Base-by-base conservation (phyloP, 2,888 invertebrate genomes). In the Drosophila parthenogenetica region DNA sequence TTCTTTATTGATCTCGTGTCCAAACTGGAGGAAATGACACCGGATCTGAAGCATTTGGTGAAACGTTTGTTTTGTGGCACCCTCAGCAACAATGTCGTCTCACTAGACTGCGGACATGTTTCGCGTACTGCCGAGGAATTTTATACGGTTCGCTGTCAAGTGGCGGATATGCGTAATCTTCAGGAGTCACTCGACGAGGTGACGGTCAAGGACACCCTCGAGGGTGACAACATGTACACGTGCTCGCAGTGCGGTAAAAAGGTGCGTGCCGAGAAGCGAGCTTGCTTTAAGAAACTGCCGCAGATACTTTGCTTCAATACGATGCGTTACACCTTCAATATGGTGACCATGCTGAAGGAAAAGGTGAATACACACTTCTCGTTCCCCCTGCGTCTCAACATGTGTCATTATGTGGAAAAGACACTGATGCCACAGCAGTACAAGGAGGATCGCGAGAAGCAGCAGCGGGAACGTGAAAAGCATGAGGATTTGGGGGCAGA, bases 351-450 rank as follows among this genome's bases (percentile, higher is more conserved):
- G 98, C 94, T 97, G 68, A 98, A 98, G 90, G 98, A 98, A 91
- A 98, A 98, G 91, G 98, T 98, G 1, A 98, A 98, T 93, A 98
- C 98, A 0, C 98, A 98, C 90, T 98, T 98, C 92, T 98, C 98
- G 13, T 98, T 98, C 92, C 98, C 98, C 0, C 94, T 98, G 93
- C 93, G 96, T 51, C 93, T 98, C 11, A 98, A 98, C 91, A 98
- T 98, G 98, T 96, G 97, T 0, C 97, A 97, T 42, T 98, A 98
- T 90, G 97, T 98, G 68, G 98, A 98, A 92, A 97, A 97, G 91
- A 97, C 97, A 82, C 93, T 98, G 1, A 97, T 98, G 96, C 96
- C 97, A 0, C 96, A 97, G 67, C 97, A 97, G 85, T 96, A 96
- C 91, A 95, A 96, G 93, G 95, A 95, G 87, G 95, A 95, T 77